These are phyloP conservation scores for Tridacna gigas DNA, from an alignment of 2,888 invertebrate genomes.

Conservation along the genomic window DNA sequence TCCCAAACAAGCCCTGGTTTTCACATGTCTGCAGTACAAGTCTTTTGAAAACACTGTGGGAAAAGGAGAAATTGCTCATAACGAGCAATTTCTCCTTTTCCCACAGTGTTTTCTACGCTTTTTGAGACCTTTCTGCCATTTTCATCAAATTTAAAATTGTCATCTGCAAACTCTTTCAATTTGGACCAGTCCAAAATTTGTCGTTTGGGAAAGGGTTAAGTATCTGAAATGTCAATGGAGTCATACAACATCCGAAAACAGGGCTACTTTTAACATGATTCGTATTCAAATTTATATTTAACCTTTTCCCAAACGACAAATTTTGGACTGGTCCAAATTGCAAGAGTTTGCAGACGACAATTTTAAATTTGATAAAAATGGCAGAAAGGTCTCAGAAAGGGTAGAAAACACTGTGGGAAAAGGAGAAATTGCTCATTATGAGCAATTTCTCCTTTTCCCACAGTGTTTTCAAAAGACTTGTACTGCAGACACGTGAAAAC, in stretches of 20 bases:
- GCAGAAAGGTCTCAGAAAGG: too few species aligned
- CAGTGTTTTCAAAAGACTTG: too few species aligned
- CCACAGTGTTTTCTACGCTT: conserved; percentile 1
- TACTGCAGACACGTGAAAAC: too few species aligned
- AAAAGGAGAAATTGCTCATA: conserved; percentile 7
- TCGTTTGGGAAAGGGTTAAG: background rate
- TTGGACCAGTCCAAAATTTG: background rate
- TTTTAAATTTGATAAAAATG: too few species aligned
- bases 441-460: conserved; percentile 15
- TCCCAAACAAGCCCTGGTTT: background rate
- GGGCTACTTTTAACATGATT: background rate
- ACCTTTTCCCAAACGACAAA: too few species aligned
- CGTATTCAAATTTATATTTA: background rate
- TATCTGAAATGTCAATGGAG: too few species aligned
- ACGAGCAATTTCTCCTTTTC: conserved; percentile 22
- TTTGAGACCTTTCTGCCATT: background rate
- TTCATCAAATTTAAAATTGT: background rate
- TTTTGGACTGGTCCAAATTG: too few species aligned
- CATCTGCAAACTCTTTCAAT: background rate
- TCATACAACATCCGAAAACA: too few species aligned
- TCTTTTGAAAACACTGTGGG: background rate
- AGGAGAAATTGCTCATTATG: conserved; percentile 8
- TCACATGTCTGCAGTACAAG: background rate
- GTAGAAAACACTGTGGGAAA: conserved; percentile 8
- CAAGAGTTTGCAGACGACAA: too few species aligned